Evolutionary conservation across 2,888 invertebrate species (phyloP).

Genomic region (Ischnura elegans): DNA sequence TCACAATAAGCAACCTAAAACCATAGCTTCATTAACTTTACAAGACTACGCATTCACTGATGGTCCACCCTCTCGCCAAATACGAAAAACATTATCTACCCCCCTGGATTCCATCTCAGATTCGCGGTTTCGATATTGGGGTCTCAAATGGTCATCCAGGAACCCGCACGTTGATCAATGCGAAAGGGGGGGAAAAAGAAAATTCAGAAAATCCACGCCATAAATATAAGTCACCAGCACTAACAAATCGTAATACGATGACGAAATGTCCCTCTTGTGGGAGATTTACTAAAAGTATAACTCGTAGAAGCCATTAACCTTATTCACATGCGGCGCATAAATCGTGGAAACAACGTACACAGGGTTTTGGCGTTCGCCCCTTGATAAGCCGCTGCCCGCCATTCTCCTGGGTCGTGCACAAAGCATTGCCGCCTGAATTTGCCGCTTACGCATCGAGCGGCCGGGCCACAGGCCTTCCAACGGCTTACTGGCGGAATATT

Average conservation of each 20-base stretch:
- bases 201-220: not conserved
- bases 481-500: too few relatives aligned
- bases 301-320: not conserved
- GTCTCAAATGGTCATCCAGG: not conserved
- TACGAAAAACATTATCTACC: not conserved
- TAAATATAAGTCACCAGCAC: not conserved
- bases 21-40: too few relatives aligned
- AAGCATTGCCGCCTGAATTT: not conserved
- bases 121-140: not conserved
- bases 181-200: not conserved
- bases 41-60: too few relatives aligned
- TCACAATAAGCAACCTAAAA: too few relatives aligned
- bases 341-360: not conserved
- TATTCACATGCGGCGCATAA: not conserved
- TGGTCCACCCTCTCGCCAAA: not conserved
- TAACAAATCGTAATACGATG: not conserved
- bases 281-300: not conserved
- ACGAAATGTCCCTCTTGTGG: not conserved
- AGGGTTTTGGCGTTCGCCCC: not conserved
- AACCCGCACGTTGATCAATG: not conserved
- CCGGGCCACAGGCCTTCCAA: too few relatives aligned
- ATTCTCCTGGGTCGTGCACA: not conserved
- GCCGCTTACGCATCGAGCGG: not conserved
- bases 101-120: not conserved
- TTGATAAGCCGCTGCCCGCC: not conserved